Evolutionary conservation across 1,140 invertebrate species (phyloP), one percentile per base, ranked within the genome.

Genomic region (Platyura marginata): DNA sequence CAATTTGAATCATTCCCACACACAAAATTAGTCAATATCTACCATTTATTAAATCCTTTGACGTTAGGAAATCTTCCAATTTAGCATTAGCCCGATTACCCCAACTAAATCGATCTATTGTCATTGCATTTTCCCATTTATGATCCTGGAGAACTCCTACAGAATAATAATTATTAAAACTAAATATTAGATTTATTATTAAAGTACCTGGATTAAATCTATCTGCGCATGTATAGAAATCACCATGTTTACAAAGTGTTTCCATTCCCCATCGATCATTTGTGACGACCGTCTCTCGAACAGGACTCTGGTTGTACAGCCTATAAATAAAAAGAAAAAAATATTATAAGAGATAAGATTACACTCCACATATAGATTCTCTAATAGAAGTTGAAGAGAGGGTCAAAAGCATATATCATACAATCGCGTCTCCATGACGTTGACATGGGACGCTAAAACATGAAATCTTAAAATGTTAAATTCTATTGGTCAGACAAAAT

Each of bases 111-210:
- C 68, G 75, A 55, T 97, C 93, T 33, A 98, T 63, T 0, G 90
- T 93, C 71, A 96, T 88, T 13, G 78, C 79, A 59, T 91, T 91
- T 61, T 93, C 89, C 86, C 86, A 93, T 59, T 93, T 92, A 46
- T 85, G 82, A 2, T 61, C 40, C 49, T 77, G 70, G 3, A 89
- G 56, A 33, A 70, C 62, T 44, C 77, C 79, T 81, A 47, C 37
- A 18, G 6, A 18, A 8, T 29, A 6, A 29, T 8, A 8, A 8
- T 8, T 8, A 8, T 6, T 29, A 29, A 29, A 29, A 13, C 25
- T 29, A 6, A 29, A 8, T 29, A 13, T 8, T 29, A 29, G 13
- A 29, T 29, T 13, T 8, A 8, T 29, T 29, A 13, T 29, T 6
- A 8, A 47, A 8, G 47, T 65, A 74, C 84, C 81, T 53, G 90